A percentile compares a stretch with the other conserved stretches of the same genome.
phyloP scores from a whole-genome alignment of 2,113 vertebrate species.

The Tapirus terrestris region DNA sequence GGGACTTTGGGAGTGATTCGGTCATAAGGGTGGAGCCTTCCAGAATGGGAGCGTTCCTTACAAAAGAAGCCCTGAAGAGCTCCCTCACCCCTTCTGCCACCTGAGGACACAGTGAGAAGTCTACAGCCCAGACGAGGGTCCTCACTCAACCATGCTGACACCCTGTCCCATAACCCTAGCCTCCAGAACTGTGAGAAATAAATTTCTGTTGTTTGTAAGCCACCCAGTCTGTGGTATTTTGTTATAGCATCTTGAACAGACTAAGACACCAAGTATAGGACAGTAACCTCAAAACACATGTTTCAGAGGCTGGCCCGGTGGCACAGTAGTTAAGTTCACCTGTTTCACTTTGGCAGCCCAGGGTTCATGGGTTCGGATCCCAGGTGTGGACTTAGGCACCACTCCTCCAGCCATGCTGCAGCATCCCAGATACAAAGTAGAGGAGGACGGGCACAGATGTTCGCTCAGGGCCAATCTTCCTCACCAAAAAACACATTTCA shows the following conservation, averaged over 20 bases:
- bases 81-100: accelerated
- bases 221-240: accelerated
- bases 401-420: too few relatives aligned
- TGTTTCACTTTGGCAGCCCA: too few relatives aligned
- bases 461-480: too few relatives aligned
- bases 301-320: neutral
- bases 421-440: too few relatives aligned
- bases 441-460: too few relatives aligned
- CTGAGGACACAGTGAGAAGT: neutral
- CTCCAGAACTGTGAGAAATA: neutral
- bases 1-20: too few relatives aligned
- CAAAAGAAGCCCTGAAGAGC: neutral
- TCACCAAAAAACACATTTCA: neutral
- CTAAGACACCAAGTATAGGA: neutral
- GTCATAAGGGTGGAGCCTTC: accelerated
- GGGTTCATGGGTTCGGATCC: too few relatives aligned
- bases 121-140: neutral
- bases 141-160: accelerated
- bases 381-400: too few relatives aligned
- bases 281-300: neutral
- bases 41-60: accelerated
- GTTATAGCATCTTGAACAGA: neutral
- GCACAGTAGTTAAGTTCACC: too few relatives aligned
- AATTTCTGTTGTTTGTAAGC: neutral
- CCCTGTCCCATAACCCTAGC: neutral